Conservation (phyloP, 1,140 invertebrate genomes). For the Danaus melanippus region DNA sequence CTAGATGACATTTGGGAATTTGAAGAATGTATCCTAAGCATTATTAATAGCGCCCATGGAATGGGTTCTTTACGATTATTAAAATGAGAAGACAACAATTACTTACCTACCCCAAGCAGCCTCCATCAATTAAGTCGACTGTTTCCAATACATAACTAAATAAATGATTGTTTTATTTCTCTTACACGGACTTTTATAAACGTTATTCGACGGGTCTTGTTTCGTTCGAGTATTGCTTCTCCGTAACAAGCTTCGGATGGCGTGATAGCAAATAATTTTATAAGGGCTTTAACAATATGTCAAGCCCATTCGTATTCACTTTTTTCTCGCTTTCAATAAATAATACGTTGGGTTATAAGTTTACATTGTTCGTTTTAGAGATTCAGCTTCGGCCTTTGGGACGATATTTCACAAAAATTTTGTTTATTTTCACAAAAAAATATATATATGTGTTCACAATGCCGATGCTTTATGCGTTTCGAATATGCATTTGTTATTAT, state of each 20-base stretch:
- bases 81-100: constrained; percentile 55
- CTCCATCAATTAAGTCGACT: constrained; percentile 31
- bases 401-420: constrained; percentile 61
- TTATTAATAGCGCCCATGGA: constrained; percentile 64
- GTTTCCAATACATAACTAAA: constrained; percentile 31
- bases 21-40: constrained; percentile 64
- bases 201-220: constrained; percentile 38
- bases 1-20: constrained; percentile 71
- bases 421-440: constrained; percentile 55
- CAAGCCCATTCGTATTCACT: constrained; percentile 49
- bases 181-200: constrained; percentile 42
- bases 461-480: constrained; percentile 68
- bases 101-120: constrained; percentile 45
- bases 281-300: constrained; percentile 70
- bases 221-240: constrained; percentile 52
- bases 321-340: constrained; percentile 67
- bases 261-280: constrained; percentile 72
- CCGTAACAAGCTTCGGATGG: constrained; percentile 54
- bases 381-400: constrained; percentile 32
- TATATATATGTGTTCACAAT: constrained; percentile 26
- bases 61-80: constrained; percentile 49
- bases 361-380: constrained; percentile 65
- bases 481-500: constrained; percentile 67
- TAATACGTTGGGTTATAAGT: constrained; percentile 64
- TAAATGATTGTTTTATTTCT: constrained; percentile 48